Conservation (phyloP, 2,113 vertebrate genomes). For the Micronisus gabar region DNA sequence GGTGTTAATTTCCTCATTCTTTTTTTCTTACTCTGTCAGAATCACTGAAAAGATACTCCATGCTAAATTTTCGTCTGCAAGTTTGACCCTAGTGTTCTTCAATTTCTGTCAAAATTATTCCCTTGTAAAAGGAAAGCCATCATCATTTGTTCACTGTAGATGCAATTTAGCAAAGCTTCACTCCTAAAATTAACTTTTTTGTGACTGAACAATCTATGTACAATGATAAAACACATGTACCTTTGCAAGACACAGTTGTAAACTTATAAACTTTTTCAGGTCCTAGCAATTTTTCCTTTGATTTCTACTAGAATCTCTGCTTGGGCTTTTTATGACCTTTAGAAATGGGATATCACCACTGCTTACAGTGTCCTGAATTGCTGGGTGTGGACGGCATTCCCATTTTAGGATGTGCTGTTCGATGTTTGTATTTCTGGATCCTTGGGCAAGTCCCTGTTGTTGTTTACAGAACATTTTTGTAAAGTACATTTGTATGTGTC, state of each 20-base stretch:
- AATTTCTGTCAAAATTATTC: background rate
- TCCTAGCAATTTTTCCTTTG: background rate
- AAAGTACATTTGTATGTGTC: background rate
- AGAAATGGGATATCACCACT: background rate
- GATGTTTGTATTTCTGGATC: background rate
- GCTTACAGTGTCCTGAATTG: background rate
- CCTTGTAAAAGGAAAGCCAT: background rate
- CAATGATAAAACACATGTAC: background rate
- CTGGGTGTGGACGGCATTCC: background rate
- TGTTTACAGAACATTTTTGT: background rate
- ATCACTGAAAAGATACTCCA: background rate
- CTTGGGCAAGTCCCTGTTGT: background rate
- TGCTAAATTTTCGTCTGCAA: background rate
- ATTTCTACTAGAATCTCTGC: background rate
- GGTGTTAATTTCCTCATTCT: background rate
- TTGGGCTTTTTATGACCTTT: background rate
- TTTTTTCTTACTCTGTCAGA: background rate
- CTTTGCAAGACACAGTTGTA: background rate
- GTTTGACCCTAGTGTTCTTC: background rate
- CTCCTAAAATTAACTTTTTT: background rate
- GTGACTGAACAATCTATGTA: background rate
- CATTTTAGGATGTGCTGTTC: background rate
- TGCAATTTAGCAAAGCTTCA: background rate
- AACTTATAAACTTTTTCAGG: background rate
- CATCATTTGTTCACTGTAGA: background rate